Conservation (phyloP, 2,888 invertebrate genomes). For the Venustoraphidia nigricollis region DNA sequence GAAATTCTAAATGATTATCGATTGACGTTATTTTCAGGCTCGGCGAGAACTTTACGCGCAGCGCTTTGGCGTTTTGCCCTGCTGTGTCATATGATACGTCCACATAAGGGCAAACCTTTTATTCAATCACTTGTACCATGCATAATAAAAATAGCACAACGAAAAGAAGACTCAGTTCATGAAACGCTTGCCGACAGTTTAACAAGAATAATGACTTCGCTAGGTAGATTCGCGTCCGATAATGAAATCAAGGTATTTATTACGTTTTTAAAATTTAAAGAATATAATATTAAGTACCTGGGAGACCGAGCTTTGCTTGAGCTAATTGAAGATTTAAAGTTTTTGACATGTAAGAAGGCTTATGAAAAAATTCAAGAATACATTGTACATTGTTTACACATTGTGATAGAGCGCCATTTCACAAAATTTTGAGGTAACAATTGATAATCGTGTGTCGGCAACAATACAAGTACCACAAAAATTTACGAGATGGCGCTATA, state of each 20-base stretch:
- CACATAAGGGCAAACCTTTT: slow-evolving; percentile 64
- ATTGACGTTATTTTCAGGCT: slow-evolving; percentile 7
- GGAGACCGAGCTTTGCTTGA: no score
- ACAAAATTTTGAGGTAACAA: no score
- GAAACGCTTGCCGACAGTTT: slow-evolving; percentile 49
- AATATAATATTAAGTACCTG: background rate
- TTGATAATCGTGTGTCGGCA: no score
- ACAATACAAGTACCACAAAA: no score
- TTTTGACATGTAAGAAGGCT: no score
- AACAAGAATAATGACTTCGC: slow-evolving; percentile 44
- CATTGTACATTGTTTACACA: no score
- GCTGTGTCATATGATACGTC: slow-evolving; percentile 57
- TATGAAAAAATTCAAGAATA: no score
- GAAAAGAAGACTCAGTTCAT: slow-evolving; percentile 55
- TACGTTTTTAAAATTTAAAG: background rate
- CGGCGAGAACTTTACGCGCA: slow-evolving; percentile 52
- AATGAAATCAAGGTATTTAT: slow-evolving; percentile 45
- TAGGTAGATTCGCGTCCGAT: slow-evolving; percentile 55
- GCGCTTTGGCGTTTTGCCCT: slow-evolving; percentile 64
- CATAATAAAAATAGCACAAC: slow-evolving; percentile 49
- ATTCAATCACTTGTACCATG: slow-evolving; percentile 60
- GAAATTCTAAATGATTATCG: background rate
- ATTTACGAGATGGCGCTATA: no score
- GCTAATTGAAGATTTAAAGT: no score
- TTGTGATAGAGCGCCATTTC: no score